Conservation (phyloP, 2,888 invertebrate genomes). For the Chrysolina oricalcia region DNA sequence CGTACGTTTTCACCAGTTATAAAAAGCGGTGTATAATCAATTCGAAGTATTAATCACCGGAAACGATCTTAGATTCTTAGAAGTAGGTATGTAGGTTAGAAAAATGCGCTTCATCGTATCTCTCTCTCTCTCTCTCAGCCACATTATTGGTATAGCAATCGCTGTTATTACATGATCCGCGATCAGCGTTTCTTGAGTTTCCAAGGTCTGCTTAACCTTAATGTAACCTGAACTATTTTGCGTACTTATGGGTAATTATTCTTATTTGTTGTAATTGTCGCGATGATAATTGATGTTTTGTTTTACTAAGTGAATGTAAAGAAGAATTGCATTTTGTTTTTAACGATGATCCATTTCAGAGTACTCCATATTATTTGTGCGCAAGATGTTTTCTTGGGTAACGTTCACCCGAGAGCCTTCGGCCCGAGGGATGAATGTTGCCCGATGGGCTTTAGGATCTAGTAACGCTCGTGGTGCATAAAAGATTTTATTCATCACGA, state of each 20-base stretch:
- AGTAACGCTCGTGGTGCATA: no score
- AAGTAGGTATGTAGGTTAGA: constrained; percentile 8
- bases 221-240: constrained; percentile 35
- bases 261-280: constrained; percentile 7
- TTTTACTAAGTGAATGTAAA: neutral
- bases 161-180: constrained; percentile 9
- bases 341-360: no score
- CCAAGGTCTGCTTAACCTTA: constrained; percentile 39
- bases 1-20: no score
- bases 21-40: neutral
- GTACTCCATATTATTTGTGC: no score
- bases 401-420: no score
- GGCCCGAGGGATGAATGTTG: no score
- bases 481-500: no score
- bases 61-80: neutral
- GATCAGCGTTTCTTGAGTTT: constrained; percentile 14
- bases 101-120: neutral
- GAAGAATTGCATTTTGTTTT: neutral
- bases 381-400: no score
- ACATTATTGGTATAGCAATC: neutral
- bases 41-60: neutral
- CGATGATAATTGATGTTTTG: constrained; percentile 5
- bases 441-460: no score
- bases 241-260: constrained; percentile 18
- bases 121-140: neutral